Evolutionary conservation across 2,888 invertebrate species (phyloP).

Genomic region (Callinectes sapidus): DNA sequence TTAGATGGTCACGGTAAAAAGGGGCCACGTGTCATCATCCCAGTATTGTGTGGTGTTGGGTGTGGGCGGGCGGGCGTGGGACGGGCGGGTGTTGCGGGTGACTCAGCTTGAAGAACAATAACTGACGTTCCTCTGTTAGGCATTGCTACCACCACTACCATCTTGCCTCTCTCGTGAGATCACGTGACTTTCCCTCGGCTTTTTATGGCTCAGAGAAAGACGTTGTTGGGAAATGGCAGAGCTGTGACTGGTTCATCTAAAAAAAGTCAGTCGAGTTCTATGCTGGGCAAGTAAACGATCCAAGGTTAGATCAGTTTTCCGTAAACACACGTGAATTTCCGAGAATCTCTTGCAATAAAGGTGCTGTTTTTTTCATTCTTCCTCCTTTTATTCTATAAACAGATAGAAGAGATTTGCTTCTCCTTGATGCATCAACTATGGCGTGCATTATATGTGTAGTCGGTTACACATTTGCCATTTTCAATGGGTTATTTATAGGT

Average conservation of each 20-base stretch:
- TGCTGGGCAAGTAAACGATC: not conserved
- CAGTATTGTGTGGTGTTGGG: not conserved
- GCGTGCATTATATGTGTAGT: not conserved
- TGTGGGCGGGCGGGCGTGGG: conserved; percentile 2
- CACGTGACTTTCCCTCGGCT: not conserved
- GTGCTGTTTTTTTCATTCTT: not conserved
- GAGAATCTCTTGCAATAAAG: not conserved
- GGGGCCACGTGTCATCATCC: not conserved
- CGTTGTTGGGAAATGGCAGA: not conserved
- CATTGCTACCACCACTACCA: not conserved
- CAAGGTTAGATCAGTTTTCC: not conserved
- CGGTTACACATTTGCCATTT: not conserved
- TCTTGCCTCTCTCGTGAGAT: not conserved
- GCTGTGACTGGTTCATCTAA: not conserved
- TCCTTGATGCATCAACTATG: not conserved
- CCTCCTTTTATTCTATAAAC: not conserved
- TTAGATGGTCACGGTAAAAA: not conserved
- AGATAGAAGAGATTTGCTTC: not conserved
- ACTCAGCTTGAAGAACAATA: conserved; percentile 20
- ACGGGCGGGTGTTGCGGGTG: not conserved
- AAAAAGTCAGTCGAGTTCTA: not conserved
- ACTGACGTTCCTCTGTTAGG: not conserved
- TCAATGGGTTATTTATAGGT: not conserved
- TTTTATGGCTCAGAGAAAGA: not conserved
- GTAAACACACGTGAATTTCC: not conserved